Evolutionary conservation across 2,888 invertebrate species (phyloP).

Genomic region (Eupithecia vulgata): DNA sequence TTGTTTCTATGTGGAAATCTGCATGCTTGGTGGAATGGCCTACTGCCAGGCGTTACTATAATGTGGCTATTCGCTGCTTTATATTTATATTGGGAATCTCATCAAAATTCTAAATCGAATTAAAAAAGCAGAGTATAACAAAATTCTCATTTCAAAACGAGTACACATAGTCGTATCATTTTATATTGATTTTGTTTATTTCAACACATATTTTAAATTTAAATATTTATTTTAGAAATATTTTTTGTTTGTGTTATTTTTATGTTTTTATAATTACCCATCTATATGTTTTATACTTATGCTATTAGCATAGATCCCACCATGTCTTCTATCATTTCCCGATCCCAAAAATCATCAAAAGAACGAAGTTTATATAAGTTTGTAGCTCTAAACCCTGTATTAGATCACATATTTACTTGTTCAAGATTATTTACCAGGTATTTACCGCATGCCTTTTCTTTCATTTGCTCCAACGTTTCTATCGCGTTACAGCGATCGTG

Average conservation of each 20-base stretch:
- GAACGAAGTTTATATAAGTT: not conserved
- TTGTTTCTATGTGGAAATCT: slow-evolving; percentile 72
- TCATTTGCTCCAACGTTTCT: too few relatives aligned
- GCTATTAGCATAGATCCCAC: slow-evolving; percentile 61
- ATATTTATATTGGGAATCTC: slow-evolving; percentile 61
- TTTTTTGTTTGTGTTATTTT: slow-evolving; percentile 32
- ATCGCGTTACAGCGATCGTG: too few relatives aligned
- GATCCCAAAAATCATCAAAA: slow-evolving; percentile 25
- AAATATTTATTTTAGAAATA: not conserved
- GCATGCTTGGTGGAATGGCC: slow-evolving; percentile 82
- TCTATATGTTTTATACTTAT: slow-evolving; percentile 44
- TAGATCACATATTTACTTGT: not conserved
- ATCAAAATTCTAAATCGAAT: slow-evolving; percentile 39
- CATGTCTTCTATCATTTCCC: slow-evolving; percentile 55
- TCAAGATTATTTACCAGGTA: too few relatives aligned
- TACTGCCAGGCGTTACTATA: slow-evolving; percentile 72
- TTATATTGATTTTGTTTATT: not conserved
- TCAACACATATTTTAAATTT: not conserved
- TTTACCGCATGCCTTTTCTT: too few relatives aligned
- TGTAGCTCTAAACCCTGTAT: not conserved
- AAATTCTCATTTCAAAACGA: slow-evolving; percentile 35
- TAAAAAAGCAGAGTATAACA: slow-evolving; percentile 14
- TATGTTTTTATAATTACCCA: slow-evolving; percentile 57
- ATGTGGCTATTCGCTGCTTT: slow-evolving; percentile 77
- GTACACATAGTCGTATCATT: not conserved